Percentiles rank a stretch among this genome's conserved stretches.
Evolutionary conservation across 1,140 invertebrate species (phyloP).

Genomic region (Lordiphosa stackelbergi): DNA sequence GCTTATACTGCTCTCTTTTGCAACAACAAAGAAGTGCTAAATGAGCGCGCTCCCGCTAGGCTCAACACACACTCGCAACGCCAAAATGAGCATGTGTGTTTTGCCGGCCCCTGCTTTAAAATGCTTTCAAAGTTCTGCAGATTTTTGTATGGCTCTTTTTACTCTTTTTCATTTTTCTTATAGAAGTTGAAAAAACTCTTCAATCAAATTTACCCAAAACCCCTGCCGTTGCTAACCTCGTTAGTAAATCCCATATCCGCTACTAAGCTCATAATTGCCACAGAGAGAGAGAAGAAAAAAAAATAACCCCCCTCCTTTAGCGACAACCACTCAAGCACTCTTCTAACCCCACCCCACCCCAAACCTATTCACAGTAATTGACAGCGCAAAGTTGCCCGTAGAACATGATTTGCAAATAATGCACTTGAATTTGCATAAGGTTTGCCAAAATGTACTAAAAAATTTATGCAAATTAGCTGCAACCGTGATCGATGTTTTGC

Average conservation of each 20-base stretch:
- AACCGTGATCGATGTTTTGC: slow-evolving; percentile 34
- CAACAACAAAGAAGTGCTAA: no score
- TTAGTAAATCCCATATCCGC: slow-evolving; percentile 20
- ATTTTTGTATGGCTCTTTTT: no score
- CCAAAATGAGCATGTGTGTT: no score
- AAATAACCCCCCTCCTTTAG: slow-evolving; percentile 5
- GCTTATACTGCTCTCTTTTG: no score
- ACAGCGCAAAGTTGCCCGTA: slow-evolving; percentile 55
- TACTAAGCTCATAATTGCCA: slow-evolving; percentile 62
- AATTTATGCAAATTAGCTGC: slow-evolving; percentile 59
- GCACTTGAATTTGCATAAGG: slow-evolving; percentile 75
- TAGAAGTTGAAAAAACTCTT: no score
- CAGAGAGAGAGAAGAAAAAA: neutral
- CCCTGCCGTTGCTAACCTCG: slow-evolving; percentile 8
- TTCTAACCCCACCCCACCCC: slow-evolving; percentile 26
- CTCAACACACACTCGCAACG: no score
- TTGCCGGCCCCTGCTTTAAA: no score
- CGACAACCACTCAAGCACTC: slow-evolving; percentile 54
- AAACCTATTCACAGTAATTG: slow-evolving; percentile 46
- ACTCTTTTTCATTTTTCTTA: no score
- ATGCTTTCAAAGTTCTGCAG: no score
- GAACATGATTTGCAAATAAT: slow-evolving; percentile 76
- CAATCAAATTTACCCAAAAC: neutral
- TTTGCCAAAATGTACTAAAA: slow-evolving; percentile 35
- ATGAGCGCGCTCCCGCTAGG: no score